Evolutionary conservation across 2,113 vertebrate species (phyloP), one percentile per base, ranked within the genome.

Genomic region (Talpa occidentalis): DNA sequence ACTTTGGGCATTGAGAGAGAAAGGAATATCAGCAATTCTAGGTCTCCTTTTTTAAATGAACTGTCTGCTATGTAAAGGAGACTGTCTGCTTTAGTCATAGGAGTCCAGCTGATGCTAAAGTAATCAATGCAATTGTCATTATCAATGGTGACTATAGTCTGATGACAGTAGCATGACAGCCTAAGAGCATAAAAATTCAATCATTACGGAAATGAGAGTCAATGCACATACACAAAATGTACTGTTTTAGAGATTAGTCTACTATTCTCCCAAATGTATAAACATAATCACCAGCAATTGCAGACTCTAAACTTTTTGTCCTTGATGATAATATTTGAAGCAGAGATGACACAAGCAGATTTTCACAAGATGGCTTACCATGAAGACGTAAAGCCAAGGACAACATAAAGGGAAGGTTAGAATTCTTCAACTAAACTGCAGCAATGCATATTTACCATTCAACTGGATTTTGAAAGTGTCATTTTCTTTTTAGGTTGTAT

Each of bases 71-170:
- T 60, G 60, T 70, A 67, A 81, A 86, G 32, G n/a, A n/a, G n/a
- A n/a, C n/a, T n/a, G n/a, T n/a, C n/a, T n/a, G n/a, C n/a, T 60
- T 95, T 89, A 96, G 76, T 96, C 94, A 83, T 2, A 88, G 90
- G 35, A 62, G 74, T 54, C 95, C 89, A 93, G 82, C 83, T 94
- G 94, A 96, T 76, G 44, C 79, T 86, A 56, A 94, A 70, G 78
- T 74, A 91, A 80, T 93, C 95, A 94, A 89, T 83, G 54, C 26
- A 89, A 82, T 60, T 95, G 93, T 93, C 84, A 93, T 96, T 78
- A 82, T 94, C 97, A 95, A 37, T 67, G 64, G 37, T 67, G 28
- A 91, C 74, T 82, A 62, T 42, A 80, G 10, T 72, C 69, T 94
- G 89, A 95, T 4, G 4, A 81, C 73, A 86, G 73, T 79, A 79